These are phyloP conservation scores for Emmelina monodactyla DNA, from an alignment of 2,888 invertebrate species.

Conservation along the genomic window DNA sequence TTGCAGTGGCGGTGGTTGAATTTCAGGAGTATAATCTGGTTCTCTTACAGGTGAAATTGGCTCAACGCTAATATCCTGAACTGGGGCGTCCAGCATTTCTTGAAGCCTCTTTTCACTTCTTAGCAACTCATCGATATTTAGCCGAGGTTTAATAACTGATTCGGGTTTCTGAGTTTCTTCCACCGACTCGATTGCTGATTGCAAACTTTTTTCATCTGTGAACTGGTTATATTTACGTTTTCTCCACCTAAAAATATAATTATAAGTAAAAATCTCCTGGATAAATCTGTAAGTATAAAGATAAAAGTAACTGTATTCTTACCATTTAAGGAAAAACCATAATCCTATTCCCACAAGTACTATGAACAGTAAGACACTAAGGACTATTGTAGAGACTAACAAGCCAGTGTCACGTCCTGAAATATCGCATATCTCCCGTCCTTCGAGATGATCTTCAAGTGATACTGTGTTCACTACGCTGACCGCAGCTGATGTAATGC, in stretches of 20 bases:
- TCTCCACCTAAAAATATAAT: constrained; percentile 28
- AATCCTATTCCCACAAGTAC: constrained; percentile 31
- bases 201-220: constrained; percentile 33
- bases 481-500: constrained; percentile 24
- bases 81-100: constrained; percentile 41
- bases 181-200: constrained; percentile 28
- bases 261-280: constrained; percentile 21
- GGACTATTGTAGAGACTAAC: constrained; percentile 45
- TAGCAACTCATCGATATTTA: constrained; percentile 44
- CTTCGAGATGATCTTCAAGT: constrained; percentile 47
- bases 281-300: background rate
- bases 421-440: constrained; percentile 27
- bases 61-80: constrained; percentile 23
- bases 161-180: constrained; percentile 26
- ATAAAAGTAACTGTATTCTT: constrained; percentile 25
- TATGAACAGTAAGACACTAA: constrained; percentile 41
- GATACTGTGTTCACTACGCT: constrained; percentile 34
- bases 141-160: constrained; percentile 25
- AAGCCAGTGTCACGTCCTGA: constrained; percentile 38
- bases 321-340: constrained; percentile 49
- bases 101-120: constrained; percentile 44
- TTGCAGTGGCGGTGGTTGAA: constrained; percentile 23
- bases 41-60: constrained; percentile 20
- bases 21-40: constrained; percentile 24
- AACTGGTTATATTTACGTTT: constrained; percentile 34